Percentiles rank a stretch among this genome's conserved stretches.
phyloP scores from a whole-genome alignment of 1,140 invertebrate genomes.

The Camponotus vicinus region DNA sequence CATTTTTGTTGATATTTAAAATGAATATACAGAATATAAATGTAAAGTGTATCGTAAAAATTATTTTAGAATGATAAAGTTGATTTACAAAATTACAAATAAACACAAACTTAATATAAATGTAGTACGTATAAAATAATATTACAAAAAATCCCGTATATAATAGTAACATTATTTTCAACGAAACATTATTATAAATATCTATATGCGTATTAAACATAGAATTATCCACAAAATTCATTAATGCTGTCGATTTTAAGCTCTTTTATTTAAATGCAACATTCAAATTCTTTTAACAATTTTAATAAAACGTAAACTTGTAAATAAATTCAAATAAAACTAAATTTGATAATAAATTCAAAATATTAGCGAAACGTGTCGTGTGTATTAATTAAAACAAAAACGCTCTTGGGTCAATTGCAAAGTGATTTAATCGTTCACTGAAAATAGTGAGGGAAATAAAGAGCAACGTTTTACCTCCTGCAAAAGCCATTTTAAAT shows the following conservation, averaged over 20 bases:
- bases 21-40: background rate
- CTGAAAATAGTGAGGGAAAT: slow-evolving; percentile 12
- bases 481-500: slow-evolving; percentile 48
- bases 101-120: background rate
- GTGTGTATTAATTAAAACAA: slow-evolving; percentile 27
- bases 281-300: background rate
- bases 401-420: slow-evolving; percentile 46
- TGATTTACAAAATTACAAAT: slow-evolving; percentile 2
- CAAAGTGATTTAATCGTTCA: slow-evolving; percentile 54
- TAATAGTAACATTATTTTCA: background rate
- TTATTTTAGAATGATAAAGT: slow-evolving; percentile 7
- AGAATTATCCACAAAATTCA: background rate
- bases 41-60: background rate
- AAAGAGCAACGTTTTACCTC: slow-evolving; percentile 31
- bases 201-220: slow-evolving; percentile 10
- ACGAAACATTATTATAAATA: slow-evolving; percentile 7
- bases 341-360: slow-evolving; percentile 32
- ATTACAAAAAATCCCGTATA: background rate
- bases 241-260: background rate
- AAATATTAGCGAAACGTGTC: slow-evolving; percentile 20
- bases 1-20: background rate
- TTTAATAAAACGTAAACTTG: background rate
- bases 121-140: background rate
- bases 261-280: background rate
- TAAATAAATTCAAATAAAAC: background rate